phyloP scores from a whole-genome alignment of 2,797 vertebrate species.

The Rallus crepitans region DNA sequence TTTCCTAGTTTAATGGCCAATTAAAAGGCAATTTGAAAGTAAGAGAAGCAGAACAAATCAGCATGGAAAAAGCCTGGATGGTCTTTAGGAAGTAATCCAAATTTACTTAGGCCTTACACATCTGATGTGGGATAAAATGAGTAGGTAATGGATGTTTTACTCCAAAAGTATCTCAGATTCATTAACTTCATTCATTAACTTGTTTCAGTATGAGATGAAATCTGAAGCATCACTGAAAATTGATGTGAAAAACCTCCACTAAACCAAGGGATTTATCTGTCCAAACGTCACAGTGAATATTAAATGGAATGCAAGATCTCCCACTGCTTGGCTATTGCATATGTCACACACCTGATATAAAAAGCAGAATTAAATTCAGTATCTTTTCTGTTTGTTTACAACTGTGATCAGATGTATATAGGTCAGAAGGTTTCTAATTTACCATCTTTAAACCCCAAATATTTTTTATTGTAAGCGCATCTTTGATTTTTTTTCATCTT shows the following conservation, averaged over 20 bases:
- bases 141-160: not conserved
- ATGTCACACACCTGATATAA: not conserved
- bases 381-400: not conserved
- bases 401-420: not conserved
- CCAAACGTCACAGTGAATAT: not conserved
- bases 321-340: not conserved
- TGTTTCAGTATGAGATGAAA: not conserved
- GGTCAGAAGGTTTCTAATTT: not conserved
- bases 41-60: conserved; percentile 74
- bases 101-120: conserved; percentile 56
- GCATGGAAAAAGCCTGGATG: conserved; percentile 20
- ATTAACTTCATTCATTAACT: not conserved
- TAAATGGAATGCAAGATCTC: not conserved
- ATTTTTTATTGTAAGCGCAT: not conserved
- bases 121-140: not conserved
- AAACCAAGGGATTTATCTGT: not conserved
- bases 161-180: not conserved
- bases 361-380: not conserved
- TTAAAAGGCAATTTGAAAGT: conserved; percentile 73
- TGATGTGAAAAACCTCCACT: not conserved
- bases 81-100: conserved; percentile 52
- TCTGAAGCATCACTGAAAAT: not conserved
- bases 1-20: conserved; percentile 75
- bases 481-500: not conserved
- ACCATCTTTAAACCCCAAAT: not conserved